Evolutionary conservation across 1,140 invertebrate genomes (phyloP).

Genomic region (Drosophila ercepeae): DNA sequence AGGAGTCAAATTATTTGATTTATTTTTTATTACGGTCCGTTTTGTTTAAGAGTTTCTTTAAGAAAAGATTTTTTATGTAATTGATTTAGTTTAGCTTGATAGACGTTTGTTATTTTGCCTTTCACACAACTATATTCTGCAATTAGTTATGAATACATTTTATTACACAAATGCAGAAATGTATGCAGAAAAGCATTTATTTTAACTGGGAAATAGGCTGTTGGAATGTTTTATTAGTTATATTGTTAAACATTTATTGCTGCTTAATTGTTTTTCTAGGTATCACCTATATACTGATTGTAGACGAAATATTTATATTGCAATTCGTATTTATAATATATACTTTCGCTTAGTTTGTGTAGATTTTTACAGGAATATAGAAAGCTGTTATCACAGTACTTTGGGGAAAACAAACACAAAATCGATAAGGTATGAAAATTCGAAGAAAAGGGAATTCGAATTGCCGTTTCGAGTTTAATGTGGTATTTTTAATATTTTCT

Average conservation of each 20-base stretch:
- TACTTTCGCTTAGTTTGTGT: conserved; percentile 15
- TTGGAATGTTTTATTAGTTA: conserved; percentile 1
- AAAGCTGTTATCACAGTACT: conserved; percentile 80
- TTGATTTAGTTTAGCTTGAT: conserved; percentile 36
- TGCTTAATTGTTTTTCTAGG: conserved; percentile 36
- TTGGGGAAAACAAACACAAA: conserved; percentile 28
- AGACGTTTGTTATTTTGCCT: neutral
- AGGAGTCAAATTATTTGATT: conserved; percentile 8
- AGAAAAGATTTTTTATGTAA: conserved; percentile 58
- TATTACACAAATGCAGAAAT: neutral
- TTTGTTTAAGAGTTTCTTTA: conserved; percentile 53
- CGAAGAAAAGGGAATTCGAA: neutral
- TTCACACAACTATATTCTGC: conserved; percentile 38
- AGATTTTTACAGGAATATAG: conserved; percentile 41
- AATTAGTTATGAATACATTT: conserved; percentile 10
- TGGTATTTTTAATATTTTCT: conserved; percentile 4
- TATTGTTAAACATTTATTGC: conserved; percentile 44
- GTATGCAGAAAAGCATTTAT: neutral
- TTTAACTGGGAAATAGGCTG: neutral
- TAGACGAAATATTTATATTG: conserved; percentile 45
- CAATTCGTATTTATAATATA: conserved; percentile 31
- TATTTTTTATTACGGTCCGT: conserved; percentile 64
- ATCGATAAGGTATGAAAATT: conserved; percentile 7
- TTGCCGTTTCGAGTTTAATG: conserved; percentile 12
- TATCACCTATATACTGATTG: conserved; percentile 47